These are phyloP conservation scores for Turnix velox DNA, from an alignment of 2,113 vertebrate genomes.

Conservation along the genomic window DNA sequence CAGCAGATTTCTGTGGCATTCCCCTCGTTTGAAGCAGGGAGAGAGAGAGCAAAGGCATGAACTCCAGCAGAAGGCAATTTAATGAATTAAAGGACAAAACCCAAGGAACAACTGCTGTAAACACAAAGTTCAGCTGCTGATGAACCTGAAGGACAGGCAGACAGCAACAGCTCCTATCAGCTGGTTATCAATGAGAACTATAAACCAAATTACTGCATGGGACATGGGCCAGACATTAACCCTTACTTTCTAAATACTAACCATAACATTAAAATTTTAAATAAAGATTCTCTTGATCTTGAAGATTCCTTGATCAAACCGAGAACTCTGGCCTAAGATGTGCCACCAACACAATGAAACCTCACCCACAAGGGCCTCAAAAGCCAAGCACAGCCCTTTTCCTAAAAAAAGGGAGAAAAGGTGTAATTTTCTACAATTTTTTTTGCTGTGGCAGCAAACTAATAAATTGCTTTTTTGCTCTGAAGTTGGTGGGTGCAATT, in stretches of 20 bases:
- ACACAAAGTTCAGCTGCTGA: background rate
- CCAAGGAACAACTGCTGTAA: fast-evolving
- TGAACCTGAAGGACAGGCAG: background rate
- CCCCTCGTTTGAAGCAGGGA: background rate
- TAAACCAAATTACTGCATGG: background rate
- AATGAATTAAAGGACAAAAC: background rate
- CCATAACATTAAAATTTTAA: background rate
- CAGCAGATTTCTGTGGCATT: background rate
- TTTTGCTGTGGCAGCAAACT: background rate
- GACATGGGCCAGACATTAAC: background rate
- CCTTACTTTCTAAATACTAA: background rate
- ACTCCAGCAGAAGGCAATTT: background rate
- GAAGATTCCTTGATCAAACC: background rate
- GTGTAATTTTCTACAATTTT: background rate
- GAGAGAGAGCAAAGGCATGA: background rate
- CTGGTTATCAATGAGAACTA: background rate
- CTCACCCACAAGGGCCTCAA: background rate
- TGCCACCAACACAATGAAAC: background rate
- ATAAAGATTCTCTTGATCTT: background rate
- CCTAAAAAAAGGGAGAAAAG: background rate
- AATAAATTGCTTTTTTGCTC: background rate
- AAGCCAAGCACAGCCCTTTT: background rate
- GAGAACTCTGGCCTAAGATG: background rate
- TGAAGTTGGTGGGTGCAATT: background rate
- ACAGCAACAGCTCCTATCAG: background rate